Evolutionary conservation across 2,797 vertebrate species (phyloP).

Genomic region (Orientallactaga sibirica): DNA sequence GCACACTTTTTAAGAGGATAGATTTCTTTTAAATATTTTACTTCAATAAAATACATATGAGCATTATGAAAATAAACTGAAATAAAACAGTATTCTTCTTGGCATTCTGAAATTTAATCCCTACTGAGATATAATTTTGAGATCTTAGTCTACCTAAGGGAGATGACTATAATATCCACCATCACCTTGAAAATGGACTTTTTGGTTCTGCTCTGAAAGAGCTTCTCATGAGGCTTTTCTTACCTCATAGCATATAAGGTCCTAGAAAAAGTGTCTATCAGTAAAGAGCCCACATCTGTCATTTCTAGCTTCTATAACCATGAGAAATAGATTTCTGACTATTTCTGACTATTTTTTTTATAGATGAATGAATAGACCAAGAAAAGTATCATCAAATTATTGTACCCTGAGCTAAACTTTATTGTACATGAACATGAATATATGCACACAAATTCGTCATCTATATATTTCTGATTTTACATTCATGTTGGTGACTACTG

Average conservation of each 20-base stretch:
- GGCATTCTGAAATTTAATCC: neutral
- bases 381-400: neutral
- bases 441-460: too few relatives aligned
- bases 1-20: neutral
- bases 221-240: fast-evolving
- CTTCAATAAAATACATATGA: neutral
- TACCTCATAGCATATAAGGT: neutral
- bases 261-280: neutral
- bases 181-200: fast-evolving
- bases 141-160: neutral
- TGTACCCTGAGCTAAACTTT: neutral
- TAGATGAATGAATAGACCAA: neutral
- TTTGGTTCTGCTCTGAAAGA: neutral
- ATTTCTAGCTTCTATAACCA: too few relatives aligned
- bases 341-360: too few relatives aligned
- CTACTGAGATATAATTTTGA: neutral
- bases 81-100: neutral
- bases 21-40: neutral
- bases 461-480: too few relatives aligned
- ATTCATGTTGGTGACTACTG: too few relatives aligned
- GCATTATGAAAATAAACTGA: neutral
- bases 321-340: neutral
- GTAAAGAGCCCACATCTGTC: neutral
- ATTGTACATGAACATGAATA: too few relatives aligned
- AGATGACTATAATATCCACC: neutral